Evolutionary conservation across 2,113 vertebrate species (phyloP), one percentile per base, ranked within the genome.

Genomic region (Chamaetylas fuelleborni): DNA sequence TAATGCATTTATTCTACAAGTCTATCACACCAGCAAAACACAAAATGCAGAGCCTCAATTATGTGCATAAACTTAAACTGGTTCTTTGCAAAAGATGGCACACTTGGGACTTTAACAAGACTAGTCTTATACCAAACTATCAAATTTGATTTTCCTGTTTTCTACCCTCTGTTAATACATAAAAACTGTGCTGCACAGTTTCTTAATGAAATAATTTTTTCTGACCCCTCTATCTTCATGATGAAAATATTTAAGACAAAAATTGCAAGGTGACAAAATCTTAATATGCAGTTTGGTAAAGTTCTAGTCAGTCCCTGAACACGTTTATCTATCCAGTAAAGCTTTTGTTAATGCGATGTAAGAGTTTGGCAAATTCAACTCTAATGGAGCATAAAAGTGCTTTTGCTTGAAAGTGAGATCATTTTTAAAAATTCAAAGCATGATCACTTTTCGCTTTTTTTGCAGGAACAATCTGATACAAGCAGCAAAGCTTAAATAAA

Each of bases 361-460:
- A 98, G 98, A 98, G 97, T 98, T 98, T 98, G 97, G 97, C 98
- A 98, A 98, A 98, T 98, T 98, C 98, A 98, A 95, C 97, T 98
- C 97, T 98, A 98, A 98, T 98, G 98, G 98, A 98, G 98, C 98
- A 98, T 98, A 98, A 98, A 98, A 98, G 97, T 98, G 98, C 98
- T 98, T 98, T 97, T 98, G 97, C 98, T 98, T 98, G 98, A 98
- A 98, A 98, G 98, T 98, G 98, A 98, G 98, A 98, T 98, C 96
- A 97, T 98, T 98, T 98, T 98, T 98, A 98, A 98, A 98, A 98
- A 98, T 98, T 98, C 98, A 97, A 98, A 98, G 98, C 98, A 98
- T 98, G 98, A 98, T 98, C 98, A 98, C 97, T 98, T 98, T 97
- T 97, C 96, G 57, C 94, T 96, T 97, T 98, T 95, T 97, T 97